Evolutionary conservation across 2,797 vertebrate species (phyloP).

Genomic region (Phataginus tricuspis): DNA sequence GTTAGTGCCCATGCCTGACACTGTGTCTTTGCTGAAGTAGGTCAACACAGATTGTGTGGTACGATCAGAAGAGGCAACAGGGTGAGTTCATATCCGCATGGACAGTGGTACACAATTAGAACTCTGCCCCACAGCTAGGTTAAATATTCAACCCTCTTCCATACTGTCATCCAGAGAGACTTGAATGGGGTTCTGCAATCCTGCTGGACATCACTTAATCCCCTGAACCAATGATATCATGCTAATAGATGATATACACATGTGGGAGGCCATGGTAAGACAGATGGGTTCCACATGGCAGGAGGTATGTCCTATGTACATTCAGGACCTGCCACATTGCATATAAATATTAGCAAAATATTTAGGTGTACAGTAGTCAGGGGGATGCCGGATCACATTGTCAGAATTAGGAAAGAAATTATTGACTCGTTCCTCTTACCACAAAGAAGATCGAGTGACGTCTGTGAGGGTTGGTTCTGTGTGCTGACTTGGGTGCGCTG

Average conservation of each 20-base stretch:
- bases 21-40: rapidly evolving
- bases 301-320: neutral
- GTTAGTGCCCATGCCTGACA: rapidly evolving
- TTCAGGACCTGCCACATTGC: too few species aligned
- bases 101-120: neutral
- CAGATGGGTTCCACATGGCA: too few species aligned
- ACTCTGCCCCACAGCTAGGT: neutral
- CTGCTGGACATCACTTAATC: too few species aligned
- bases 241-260: neutral
- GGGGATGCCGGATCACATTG: neutral
- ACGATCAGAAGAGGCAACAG: neutral
- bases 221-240: rapidly evolving
- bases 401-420: neutral
- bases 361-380: neutral
- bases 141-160: neutral
- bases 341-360: too few species aligned
- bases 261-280: rapidly evolving
- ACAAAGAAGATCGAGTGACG: neutral
- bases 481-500: neutral
- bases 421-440: neutral
- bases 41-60: rapidly evolving
- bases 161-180: rapidly evolving
- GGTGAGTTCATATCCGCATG: neutral
- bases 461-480: neutral
- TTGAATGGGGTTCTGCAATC: neutral